Evolutionary conservation across 2,888 invertebrate species (phyloP), one percentile per base, ranked within the genome.

Genomic region (Melanostoma scalare): DNA sequence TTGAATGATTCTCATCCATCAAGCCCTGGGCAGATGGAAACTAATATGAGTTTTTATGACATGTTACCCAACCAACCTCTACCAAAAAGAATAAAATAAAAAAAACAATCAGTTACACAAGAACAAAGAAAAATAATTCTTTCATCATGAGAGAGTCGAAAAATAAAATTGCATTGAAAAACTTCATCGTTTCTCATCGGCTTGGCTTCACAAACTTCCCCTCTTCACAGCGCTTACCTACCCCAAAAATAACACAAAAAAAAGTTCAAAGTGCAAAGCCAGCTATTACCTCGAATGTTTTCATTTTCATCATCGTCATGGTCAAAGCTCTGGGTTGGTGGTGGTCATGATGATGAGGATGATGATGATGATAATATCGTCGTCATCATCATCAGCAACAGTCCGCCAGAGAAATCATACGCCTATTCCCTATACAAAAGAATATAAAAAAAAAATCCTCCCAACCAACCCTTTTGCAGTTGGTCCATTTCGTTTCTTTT

Each of bases 81-180:
- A 2, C 30, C n/a, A 33, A 53, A 68, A 0, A n/a, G 10, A 31
- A 42, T 31, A 31, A 63, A 38, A 30, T 3, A 52, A 30, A 53
- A 55, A 31, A 8, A 58, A 33, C 40, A 60, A 60, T 42, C 40
- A 58, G 58, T 58, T 58, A 35, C 10, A 60, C 36, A 42, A 38
- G 46, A 20, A 63, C 73, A 52, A 73, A 55, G 20, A 9, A 38
- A 44, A 10, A 60, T 55, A 42, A 52, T 48, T 36, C n/a, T 55
- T 78, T 60, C 72, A 78, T 78, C 73, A 78, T 61, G 55, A 72
- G 58, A 55, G 55, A 72, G 58, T 65, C 78, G 72, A 78, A 53
- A 60, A 72, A 73, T 61, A 10, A 60, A 61, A 40, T 46, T 30
- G 31, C 31, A 58, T 31, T 58, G 31, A 60, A 67, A 20, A 75